Conservation (phyloP, 2,113 vertebrate species). For the Nesogale talazaci region DNA sequence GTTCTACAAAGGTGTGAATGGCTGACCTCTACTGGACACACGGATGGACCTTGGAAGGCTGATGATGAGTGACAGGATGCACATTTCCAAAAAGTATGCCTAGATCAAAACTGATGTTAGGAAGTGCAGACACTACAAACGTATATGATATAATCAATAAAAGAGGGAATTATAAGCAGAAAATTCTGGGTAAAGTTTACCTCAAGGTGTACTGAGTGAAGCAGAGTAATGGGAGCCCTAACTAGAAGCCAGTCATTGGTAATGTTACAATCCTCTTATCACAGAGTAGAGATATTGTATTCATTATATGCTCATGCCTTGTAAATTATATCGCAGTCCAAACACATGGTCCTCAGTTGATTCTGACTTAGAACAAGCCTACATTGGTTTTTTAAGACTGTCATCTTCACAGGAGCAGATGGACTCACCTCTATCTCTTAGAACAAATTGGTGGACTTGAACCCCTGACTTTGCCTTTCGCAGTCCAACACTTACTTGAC, state of each 20-base stretch:
- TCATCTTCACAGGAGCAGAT: no score
- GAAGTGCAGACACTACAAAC: not conserved
- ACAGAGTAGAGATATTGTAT: not conserved
- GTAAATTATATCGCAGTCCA: not conserved
- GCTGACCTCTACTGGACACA: not conserved
- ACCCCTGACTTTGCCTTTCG: no score
- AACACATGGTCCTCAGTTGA: no score
- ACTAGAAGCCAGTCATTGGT: not conserved
- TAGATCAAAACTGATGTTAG: not conserved
- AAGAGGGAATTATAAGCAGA: not conserved
- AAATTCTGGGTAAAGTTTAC: not conserved
- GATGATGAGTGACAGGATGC: not conserved
- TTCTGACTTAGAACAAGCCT: no score
- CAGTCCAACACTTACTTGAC: no score
- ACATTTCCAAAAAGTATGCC: not conserved
- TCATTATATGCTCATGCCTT: not conserved
- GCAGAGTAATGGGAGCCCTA: not conserved
- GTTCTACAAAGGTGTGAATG: not conserved
- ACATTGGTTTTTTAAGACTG: no score
- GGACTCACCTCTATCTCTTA: no score
- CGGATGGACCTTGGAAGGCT: not conserved
- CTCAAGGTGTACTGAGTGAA: accelerated
- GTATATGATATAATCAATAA: not conserved
- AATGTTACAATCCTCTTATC: not conserved
- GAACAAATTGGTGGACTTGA: no score